phyloP scores from a whole-genome alignment of 2,797 vertebrate species.

The Sebastes hubbsi region DNA sequence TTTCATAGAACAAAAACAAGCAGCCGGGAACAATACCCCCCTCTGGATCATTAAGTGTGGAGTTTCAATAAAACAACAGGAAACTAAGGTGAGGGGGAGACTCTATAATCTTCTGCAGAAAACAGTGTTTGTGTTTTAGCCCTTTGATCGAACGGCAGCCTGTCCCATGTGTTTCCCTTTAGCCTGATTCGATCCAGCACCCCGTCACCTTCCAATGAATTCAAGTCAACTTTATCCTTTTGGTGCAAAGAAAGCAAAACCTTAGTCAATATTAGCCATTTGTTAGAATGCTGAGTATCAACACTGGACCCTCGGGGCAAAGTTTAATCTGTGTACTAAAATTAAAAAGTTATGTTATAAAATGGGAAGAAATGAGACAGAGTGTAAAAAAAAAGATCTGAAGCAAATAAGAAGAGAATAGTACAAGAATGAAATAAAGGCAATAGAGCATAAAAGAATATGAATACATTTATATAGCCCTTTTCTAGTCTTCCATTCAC shows the following conservation, averaged over 20 bases:
- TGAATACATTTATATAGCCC: not conserved
- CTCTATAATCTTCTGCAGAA: not conserved
- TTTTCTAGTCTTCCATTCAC: too few relatives aligned
- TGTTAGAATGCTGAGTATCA: not conserved
- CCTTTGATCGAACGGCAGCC: not conserved
- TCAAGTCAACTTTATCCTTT: not conserved
- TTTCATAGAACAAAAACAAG: not conserved
- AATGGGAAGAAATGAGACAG: rapidly evolving
- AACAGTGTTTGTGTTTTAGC: not conserved
- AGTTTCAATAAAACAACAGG: not conserved
- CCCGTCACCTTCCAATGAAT: not conserved
- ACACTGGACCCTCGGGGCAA: not conserved
- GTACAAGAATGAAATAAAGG: not conserved
- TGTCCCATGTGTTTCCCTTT: not conserved
- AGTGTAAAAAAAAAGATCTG: not conserved
- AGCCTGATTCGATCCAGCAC: not conserved
- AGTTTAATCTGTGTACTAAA: not conserved
- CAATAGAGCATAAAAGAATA: not conserved
- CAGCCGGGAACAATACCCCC: not conserved
- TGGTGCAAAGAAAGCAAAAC: not conserved
- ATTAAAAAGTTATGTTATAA: not conserved
- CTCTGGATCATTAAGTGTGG: not conserved
- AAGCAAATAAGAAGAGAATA: not conserved
- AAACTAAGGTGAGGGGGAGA: not conserved
- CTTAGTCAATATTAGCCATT: not conserved